Evolutionary conservation across 2,113 vertebrate species (phyloP).

Genomic region (Brachyistius frenatus): DNA sequence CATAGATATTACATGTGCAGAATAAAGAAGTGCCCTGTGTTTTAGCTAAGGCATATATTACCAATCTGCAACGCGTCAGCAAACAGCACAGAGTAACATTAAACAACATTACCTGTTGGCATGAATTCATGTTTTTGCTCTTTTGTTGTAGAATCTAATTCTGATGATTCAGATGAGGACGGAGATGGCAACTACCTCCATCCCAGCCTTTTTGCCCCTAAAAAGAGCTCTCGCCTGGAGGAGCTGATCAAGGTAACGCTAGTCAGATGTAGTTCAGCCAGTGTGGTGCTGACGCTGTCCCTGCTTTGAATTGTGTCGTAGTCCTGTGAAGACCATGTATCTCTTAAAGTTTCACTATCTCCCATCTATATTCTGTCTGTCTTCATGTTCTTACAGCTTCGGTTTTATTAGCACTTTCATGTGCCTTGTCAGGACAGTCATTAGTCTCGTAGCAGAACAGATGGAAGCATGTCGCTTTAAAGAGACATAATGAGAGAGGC

Average conservation of each 20-base stretch:
- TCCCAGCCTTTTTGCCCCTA: constrained; percentile 95
- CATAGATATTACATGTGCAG: background rate
- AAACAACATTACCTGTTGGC: background rate
- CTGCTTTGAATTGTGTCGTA: background rate
- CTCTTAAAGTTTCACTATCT: background rate
- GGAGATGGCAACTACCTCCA: constrained; percentile 94
- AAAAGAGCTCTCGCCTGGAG: constrained; percentile 91
- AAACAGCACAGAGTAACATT: background rate
- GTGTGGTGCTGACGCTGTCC: too few relatives aligned
- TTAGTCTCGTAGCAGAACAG: constrained; percentile 39
- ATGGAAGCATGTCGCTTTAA: constrained; percentile 24
- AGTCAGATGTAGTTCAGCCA: background rate
- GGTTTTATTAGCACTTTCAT: constrained; percentile 35
- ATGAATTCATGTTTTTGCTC: constrained; percentile 4
- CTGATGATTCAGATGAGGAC: constrained; percentile 89
- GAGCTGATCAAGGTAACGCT: constrained; percentile 93
- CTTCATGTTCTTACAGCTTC: constrained; percentile 2
- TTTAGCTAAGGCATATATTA: constrained; percentile 8
- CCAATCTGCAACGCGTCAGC: background rate
- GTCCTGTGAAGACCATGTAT: too few relatives aligned
- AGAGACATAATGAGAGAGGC: constrained; percentile 45
- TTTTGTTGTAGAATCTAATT: constrained; percentile 80
- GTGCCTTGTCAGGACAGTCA: constrained; percentile 23
- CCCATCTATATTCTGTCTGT: constrained; percentile 19
- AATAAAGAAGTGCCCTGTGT: background rate